phyloP scores from a whole-genome alignment of 2,888 invertebrate species.

The Salticus scenicus region DNA sequence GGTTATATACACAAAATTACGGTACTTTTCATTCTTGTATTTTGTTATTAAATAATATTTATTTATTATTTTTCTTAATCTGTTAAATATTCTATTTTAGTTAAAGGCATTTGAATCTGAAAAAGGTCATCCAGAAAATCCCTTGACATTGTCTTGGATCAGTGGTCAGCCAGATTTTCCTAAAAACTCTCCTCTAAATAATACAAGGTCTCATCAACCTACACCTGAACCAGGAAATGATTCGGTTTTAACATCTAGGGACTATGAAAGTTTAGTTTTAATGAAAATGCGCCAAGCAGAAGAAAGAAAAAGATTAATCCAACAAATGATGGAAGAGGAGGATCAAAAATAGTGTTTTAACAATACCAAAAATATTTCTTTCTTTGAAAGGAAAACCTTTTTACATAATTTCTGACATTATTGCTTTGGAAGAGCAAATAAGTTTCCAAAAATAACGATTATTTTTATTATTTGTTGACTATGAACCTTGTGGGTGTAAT shows the following conservation, averaged over 20 bases:
- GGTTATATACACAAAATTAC: too few species aligned
- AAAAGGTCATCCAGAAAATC: slow-evolving; percentile 82
- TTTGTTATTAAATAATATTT: too few species aligned
- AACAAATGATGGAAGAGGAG: slow-evolving; percentile 73
- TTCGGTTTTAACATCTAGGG: slow-evolving; percentile 78
- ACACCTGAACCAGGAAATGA: slow-evolving; percentile 76
- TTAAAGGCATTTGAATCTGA: slow-evolving; percentile 77
- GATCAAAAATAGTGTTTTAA: slow-evolving; percentile 32
- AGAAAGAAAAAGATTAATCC: slow-evolving; percentile 82
- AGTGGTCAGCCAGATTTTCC: slow-evolving; percentile 73
- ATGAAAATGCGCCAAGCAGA: slow-evolving; percentile 88
- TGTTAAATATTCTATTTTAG: slow-evolving; percentile 71
- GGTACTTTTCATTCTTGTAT: too few species aligned
- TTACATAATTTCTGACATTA: too few species aligned
- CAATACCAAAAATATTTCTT: too few species aligned
- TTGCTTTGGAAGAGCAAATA: too few species aligned
- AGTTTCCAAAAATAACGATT: too few species aligned
- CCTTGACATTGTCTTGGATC: slow-evolving; percentile 84
- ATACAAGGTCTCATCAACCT: slow-evolving; percentile 70
- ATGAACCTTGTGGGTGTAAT: too few species aligned
- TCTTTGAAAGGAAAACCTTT: too few species aligned
- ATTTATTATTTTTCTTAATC: too few species aligned
- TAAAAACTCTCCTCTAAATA: slow-evolving; percentile 19
- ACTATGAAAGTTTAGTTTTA: slow-evolving; percentile 88
- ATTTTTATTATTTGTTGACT: too few species aligned